Base-by-base conservation (phyloP, 1,140 invertebrate species). In the Ooceraea biroi region DNA sequence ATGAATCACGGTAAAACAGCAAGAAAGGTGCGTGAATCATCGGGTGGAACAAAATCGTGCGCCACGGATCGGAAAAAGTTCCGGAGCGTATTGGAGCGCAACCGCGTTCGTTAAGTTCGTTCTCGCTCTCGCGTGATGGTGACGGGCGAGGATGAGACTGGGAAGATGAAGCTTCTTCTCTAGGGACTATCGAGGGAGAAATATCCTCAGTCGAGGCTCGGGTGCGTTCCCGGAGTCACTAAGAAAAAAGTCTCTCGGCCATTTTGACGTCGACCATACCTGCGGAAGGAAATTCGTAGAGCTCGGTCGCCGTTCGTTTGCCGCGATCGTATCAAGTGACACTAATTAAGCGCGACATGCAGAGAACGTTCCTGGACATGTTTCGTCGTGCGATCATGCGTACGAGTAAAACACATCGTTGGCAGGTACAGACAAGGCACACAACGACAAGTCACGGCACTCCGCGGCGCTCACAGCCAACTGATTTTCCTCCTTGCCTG, bases 11-110 rank as follows among this genome's bases (percentile, higher is more conserved):
- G 60, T 36, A 36, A 50, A 44, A 27, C 12, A 22, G 12, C 76
- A 44, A 80, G 76, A 68, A 78, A 69, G 36, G 4, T 46, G 55
- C 52, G n/a, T 80, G 76, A 80, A 58, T 80, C 76, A 71, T 80
- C 50, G 63, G 50, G 17, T 48, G 48, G 19, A 58, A 5, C 2
- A 46, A 19, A 44, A 66, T 41, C 22, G 22, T 22, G 27, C 12
- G 22, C 17, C 30, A 3, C 27, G 19, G 58, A 63, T 52, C 19
- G 7, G 22, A 60, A 22, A 48, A 61, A 27, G 55, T 30, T 27
- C 19, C 57, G 57, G 12, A 14, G 12, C 50, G 30, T 50, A 72
- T 71, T 30, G 11, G 5, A 19, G 5, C 17, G 5, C 44, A 25
- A 50, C 11, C n/a, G n/a, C 58, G 36, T 36, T 36, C n/a, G n/a